Base-by-base conservation (phyloP, 1,140 invertebrate species). In the Theocolax elegans region DNA sequence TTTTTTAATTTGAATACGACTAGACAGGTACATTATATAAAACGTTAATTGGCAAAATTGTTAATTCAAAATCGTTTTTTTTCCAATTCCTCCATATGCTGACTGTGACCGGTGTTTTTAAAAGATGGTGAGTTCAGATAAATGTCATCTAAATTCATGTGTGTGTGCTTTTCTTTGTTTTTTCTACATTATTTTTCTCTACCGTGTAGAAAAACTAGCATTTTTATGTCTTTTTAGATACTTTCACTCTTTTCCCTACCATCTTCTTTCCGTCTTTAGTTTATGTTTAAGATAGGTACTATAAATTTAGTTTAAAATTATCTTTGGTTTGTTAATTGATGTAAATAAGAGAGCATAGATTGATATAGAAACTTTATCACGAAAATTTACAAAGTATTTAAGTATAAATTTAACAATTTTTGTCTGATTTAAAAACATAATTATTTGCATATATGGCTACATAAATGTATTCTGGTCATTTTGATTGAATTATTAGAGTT, bases 61-160 rank as follows among this genome's bases (percentile, higher is more conserved):
- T 79, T 76, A 81, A 81, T 80, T 62, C 31, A 74, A 73, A 78
- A 76, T 78, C 76, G 78, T 75, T 77, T 83, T n/a, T 81, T 81
- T 82, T 80, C 78, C 79, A 80, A 82, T 81, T 81, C 79, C 77
- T 78, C 75, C 79, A 77, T 81, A 74, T 79, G 80, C 79, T 80
- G 82, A 77, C 79, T 74, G 78, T 81, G 31, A 80, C 79, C 82
- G 80, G 77, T 80, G 74, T 80, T 80, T 73, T 70, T 64, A 66
- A 72, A 77, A 85, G 83, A 85, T 79, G 85, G 85, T 85, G 80
- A 85, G 83, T 85, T 73, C 67, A 76, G 66, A 73, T 77, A 71
- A 73, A 72, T 81, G 75, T 80, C 71, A 64, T 72, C 67, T 72
- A 65, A 62, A 58, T 74, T 67, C 60, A 64, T 79, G 73, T 75